These are phyloP conservation scores for Rhadina sibilatrix DNA, from an alignment of 2,113 vertebrate genomes.

Conservation along the genomic window DNA sequence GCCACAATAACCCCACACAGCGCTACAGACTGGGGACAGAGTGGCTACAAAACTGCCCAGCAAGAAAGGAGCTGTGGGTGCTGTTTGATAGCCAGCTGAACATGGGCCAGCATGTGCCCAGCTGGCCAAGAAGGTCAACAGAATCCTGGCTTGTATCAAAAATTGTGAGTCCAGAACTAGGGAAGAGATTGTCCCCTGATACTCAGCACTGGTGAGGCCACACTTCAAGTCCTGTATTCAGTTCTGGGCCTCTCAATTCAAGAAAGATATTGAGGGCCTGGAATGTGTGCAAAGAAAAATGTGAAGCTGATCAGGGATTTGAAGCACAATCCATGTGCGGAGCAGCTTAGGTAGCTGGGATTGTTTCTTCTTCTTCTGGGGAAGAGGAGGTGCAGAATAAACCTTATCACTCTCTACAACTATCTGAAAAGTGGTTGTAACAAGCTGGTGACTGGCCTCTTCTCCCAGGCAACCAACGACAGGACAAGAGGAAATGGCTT, in stretches of 20 bases:
- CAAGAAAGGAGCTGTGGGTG: background rate
- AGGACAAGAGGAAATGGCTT: background rate
- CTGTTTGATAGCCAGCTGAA: background rate
- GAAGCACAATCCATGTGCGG: background rate
- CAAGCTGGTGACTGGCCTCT: background rate
- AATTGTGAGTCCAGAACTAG: background rate
- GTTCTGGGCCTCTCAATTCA: background rate
- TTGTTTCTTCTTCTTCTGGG: background rate
- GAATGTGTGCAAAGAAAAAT: background rate
- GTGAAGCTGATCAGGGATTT: background rate
- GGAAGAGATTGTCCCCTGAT: background rate
- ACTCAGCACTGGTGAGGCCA: background rate
- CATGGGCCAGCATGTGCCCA: background rate
- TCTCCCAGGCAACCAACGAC: background rate
- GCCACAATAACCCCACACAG: background rate
- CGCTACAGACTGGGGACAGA: fast-evolving
- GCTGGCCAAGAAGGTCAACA: background rate
- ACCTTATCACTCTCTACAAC: background rate
- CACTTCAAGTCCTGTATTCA: background rate
- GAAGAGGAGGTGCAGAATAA: background rate
- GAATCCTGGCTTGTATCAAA: background rate
- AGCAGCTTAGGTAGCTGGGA: background rate
- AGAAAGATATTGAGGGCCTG: background rate
- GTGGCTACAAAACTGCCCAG: background rate
- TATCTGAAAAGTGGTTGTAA: background rate